Evolutionary conservation across 1,140 invertebrate species (phyloP), one percentile per base, ranked within the genome.

Genomic region (Drosophila kanapiae): DNA sequence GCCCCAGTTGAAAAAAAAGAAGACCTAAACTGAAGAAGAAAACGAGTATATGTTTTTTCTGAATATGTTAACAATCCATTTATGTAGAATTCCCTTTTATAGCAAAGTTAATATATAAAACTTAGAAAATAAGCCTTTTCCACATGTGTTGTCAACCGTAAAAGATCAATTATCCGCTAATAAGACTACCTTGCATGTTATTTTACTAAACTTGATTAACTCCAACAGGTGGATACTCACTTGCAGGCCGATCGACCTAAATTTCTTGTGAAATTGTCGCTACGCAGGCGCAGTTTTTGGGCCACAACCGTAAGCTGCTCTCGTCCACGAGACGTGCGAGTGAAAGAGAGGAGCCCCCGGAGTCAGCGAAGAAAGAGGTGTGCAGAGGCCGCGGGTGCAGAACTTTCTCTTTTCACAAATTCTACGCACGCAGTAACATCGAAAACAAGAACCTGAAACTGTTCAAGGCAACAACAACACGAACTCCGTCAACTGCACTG

Each of bases 351-450:
- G 35, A 11, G 18, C 14, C 47, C 31, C 23, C 14, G 1, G 14
- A 14, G 18, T 35, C 33, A 31, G 47, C 13, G 38, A 35, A 33
- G 62, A 42, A 65, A 63, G 42, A 47, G 45, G 67, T 14, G 62
- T 33, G 16, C 37, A 51, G 51, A 53, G 65, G 33, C 14, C 31
- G 48, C 48, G 60, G 37, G 23, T 37, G 74, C 31, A 61, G 58
- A 88, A 88, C 85, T 88, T 88, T 88, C 85, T 88, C 85, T 88
- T 88, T 88, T 88, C 85, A 90, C 84, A 85, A 85, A 88, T 90
- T 90, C 85, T 85, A 43, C 57, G 56, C 84, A 90, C 81, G 85
- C 69, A 81, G 60, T 42, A 43, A 56, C 57, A 61, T 58, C 62
- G 72, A 86, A 51, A 74, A 57, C 59, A 47, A 54, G 27, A 68